phyloP scores from a whole-genome alignment of 1,140 invertebrate species.

The Phymastichus coffea region DNA sequence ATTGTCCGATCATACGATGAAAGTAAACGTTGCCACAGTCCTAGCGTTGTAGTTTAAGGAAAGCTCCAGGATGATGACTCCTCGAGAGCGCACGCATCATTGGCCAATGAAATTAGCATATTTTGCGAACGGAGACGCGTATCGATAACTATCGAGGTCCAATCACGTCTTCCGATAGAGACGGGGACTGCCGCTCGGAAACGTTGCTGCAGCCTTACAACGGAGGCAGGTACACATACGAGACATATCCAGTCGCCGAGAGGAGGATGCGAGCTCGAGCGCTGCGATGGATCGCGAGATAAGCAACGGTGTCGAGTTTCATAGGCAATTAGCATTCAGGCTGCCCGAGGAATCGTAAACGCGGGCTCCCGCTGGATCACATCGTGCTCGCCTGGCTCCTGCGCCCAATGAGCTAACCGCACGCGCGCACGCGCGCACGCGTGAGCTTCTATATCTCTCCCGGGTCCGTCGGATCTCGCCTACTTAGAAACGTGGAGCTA shows the following conservation, averaged over 20 bases:
- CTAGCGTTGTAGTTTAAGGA: too few relatives aligned
- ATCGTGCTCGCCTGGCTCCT: conserved; percentile 5
- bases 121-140: conserved; percentile 1
- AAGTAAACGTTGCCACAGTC: too few relatives aligned
- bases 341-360: conserved; percentile 27
- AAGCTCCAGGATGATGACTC: too few relatives aligned
- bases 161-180: background rate
- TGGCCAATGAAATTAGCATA: conserved; percentile 22
- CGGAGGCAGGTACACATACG: background rate
- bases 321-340: conserved; percentile 34
- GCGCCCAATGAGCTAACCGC: conserved; percentile 2
- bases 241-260: too few relatives aligned
- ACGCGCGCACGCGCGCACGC: too few relatives aligned
- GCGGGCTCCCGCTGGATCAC: background rate
- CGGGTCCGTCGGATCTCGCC: too few relatives aligned
- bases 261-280: too few relatives aligned
- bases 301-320: conserved; percentile 34
- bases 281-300: conserved; percentile 12
- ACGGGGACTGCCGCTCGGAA: too few relatives aligned
- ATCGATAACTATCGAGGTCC: conserved; percentile 12
- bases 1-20: too few relatives aligned
- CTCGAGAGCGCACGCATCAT: too few relatives aligned
- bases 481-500: too few relatives aligned
- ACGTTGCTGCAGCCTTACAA: background rate
- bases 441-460: too few relatives aligned